Conservation (phyloP, 2,888 invertebrate species). For the Apodemia duryi region DNA sequence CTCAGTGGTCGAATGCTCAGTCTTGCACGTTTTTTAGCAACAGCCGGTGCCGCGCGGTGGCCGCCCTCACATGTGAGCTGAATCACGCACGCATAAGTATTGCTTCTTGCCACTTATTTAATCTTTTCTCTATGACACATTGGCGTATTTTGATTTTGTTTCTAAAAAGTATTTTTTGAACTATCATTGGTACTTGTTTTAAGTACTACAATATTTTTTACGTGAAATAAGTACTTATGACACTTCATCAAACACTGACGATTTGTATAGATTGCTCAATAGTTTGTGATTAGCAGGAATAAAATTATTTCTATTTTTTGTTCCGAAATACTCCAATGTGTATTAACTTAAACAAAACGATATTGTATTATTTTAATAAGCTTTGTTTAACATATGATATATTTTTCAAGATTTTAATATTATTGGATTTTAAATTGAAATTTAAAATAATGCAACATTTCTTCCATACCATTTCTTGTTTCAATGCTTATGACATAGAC, state of each 20-base stretch:
- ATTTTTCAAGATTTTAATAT: not conserved
- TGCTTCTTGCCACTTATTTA: constrained; percentile 30
- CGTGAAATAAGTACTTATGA: not conserved
- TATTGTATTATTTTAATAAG: not conserved
- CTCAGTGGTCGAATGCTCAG: constrained; percentile 19
- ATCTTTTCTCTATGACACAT: constrained; percentile 15
- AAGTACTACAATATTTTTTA: not conserved
- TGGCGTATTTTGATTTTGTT: not conserved
- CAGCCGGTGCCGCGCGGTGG: constrained; percentile 80
- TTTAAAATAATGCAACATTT: constrained; percentile 4
- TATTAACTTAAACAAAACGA: not conserved
- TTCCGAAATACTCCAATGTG: not conserved
- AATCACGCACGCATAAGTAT: constrained; percentile 35
- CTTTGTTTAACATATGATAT: not conserved
- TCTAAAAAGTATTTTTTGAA: not conserved
- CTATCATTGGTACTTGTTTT: not conserved
- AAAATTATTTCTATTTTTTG: not conserved
- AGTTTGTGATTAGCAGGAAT: not conserved
- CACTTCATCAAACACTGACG: not conserved
- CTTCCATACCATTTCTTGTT: not conserved
- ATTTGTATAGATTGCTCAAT: not conserved
- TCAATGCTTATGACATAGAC: not conserved
- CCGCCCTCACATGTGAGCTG: constrained; percentile 79
- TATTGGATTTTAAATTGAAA: not conserved
- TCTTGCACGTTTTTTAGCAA: constrained; percentile 35